These are phyloP conservation scores for Podiceps cristatus DNA, from an alignment of 2,113 vertebrate species.

Conservation along the genomic window DNA sequence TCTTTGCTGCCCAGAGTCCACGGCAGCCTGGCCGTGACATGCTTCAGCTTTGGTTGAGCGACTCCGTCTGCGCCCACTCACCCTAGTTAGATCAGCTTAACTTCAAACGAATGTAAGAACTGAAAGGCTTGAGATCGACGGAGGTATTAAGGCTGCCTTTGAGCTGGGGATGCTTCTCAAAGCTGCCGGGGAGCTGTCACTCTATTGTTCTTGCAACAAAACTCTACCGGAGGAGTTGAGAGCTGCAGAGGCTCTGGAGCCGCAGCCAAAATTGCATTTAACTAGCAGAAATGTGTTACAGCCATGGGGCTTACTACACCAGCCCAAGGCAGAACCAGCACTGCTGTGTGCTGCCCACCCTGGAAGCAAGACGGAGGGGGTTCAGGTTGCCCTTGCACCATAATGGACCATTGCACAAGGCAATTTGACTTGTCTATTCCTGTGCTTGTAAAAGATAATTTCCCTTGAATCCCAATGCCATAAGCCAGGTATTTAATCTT, in stretches of 20 bases:
- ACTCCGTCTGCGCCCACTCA: neutral
- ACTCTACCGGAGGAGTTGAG: neutral
- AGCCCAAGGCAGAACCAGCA: neutral
- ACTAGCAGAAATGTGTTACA: neutral
- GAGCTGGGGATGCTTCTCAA: constrained; percentile 29
- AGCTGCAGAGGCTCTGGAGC: neutral
- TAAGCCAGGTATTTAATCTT: constrained; percentile 57
- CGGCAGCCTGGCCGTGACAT: neutral
- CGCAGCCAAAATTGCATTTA: neutral
- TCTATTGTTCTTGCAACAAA: constrained; percentile 30
- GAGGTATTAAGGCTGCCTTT: constrained; percentile 30
- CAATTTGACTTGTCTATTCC: neutral
- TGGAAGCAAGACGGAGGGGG: neutral
- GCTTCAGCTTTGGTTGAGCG: neutral
- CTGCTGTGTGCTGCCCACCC: rapidly evolving
- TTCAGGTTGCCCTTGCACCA: neutral
- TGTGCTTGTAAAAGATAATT: neutral
- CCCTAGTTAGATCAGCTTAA: constrained; percentile 51
- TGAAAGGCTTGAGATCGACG: neutral
- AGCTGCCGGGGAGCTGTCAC: neutral
- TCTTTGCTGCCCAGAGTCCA: rapidly evolving
- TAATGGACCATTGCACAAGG: neutral
- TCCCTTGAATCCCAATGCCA: neutral
- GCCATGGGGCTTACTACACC: rapidly evolving
- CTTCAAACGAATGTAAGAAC: constrained; percentile 36